phyloP scores from a whole-genome alignment of 2,797 vertebrate genomes.

The Nasua narica region DNA sequence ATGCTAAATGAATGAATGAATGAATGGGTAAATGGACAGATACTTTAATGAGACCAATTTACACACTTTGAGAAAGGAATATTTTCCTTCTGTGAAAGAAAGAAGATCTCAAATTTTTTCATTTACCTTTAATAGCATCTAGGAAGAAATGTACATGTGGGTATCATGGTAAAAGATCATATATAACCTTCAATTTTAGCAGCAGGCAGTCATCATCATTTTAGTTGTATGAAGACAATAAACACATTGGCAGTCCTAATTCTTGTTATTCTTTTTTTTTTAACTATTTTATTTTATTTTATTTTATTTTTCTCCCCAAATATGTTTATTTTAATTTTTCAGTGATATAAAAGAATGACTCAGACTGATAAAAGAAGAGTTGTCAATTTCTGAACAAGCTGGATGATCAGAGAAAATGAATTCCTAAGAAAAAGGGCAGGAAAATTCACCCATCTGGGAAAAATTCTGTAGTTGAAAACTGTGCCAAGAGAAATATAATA shows the following conservation, averaged over 20 bases:
- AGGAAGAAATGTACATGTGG: constrained; percentile 10
- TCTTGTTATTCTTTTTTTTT: constrained; percentile 24
- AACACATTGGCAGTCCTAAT: not conserved
- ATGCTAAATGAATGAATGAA: constrained; percentile 10
- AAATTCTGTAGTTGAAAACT: constrained; percentile 17
- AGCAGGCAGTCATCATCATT: not conserved
- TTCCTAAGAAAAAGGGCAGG: constrained; percentile 11
- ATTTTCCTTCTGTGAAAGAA: not conserved
- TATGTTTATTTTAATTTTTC: no score
- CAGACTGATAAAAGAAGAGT: not conserved
- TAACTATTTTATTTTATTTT: no score
- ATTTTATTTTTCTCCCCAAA: no score
- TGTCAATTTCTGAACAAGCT: constrained; percentile 13
- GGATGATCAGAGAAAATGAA: constrained; percentile 34
- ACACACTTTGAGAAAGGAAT: not conserved
- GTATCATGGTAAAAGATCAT: not conserved
- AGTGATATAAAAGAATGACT: constrained; percentile 10
- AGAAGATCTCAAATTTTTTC: not conserved
- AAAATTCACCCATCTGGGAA: constrained; percentile 24
- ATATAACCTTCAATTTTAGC: not conserved
- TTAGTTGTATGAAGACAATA: constrained; percentile 17
- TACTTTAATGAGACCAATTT: not conserved
- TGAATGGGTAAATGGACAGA: not conserved
- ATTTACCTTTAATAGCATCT: constrained; percentile 4
- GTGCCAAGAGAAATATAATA: constrained; percentile 8